Conservation (phyloP, 2,888 invertebrate genomes). For the Steromphala cineraria region DNA sequence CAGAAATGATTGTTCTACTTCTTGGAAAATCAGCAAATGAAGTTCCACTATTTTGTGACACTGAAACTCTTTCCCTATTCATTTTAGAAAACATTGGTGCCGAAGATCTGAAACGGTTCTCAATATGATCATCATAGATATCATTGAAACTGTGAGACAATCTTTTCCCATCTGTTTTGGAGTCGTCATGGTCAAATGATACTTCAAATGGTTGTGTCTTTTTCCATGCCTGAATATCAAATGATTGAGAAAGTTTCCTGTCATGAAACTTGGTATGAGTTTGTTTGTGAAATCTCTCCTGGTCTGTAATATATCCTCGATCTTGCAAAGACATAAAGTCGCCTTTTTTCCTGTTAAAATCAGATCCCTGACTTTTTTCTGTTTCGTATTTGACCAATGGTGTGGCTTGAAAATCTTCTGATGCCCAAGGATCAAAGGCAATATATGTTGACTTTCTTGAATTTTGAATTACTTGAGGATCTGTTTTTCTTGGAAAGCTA, state of each 20-base stretch:
- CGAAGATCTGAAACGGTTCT: background rate
- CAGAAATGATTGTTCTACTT: too few species aligned
- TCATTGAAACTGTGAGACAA: background rate
- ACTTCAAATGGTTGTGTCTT: background rate
- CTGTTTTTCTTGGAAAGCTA: too few species aligned
- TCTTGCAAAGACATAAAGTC: background rate
- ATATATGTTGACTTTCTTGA: background rate
- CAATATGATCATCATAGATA: background rate
- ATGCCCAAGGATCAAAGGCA: conserved; percentile 28
- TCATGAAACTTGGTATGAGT: too few species aligned
- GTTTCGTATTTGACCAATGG: conserved; percentile 36
- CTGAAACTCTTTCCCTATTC: too few species aligned
- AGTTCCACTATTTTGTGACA: too few species aligned
- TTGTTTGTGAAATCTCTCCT: background rate
- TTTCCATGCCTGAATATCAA: background rate
- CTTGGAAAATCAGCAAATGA: too few species aligned
- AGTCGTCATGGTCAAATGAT: background rate
- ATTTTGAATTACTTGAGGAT: too few species aligned
- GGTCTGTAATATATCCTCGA: background rate
- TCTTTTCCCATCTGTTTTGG: too few species aligned
- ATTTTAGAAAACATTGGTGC: background rate
- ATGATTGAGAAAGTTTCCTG: background rate
- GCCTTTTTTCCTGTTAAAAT: background rate
- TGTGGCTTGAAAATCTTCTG: conserved; percentile 51
- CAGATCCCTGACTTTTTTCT: background rate